Base-by-base conservation (phyloP, 2,888 invertebrate genomes). In the Blera fallax region DNA sequence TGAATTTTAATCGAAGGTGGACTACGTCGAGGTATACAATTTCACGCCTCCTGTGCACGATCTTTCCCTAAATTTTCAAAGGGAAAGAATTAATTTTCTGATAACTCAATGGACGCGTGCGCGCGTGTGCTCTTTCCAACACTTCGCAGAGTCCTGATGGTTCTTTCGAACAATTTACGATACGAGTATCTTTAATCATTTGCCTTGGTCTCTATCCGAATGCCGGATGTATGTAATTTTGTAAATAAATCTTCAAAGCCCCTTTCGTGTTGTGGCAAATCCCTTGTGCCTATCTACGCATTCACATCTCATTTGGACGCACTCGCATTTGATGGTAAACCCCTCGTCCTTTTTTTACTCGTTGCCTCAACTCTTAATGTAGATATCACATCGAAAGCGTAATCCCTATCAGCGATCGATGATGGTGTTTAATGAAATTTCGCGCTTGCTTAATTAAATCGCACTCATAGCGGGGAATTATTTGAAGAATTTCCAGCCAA, bases 1-100 rank as follows among this genome's bases (percentile, higher is more conserved):
- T 83, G 67, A 83, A 78, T 78, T 83, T 78, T 78, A 83, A 83
- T 78, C 83, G 83, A 69, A 69, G 78, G 78, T 73, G 73, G 82
- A 73, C 37, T 78, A 37, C 67, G 24, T 60, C 70, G 72, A 52
- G 54, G n/a, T n/a, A 43, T 29, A 45, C 52, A 29, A 3, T 37
- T 77, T 73, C 34, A 78, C 83, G 72, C 83, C 83, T 73, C 48
- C 48, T n/a, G 14, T 67, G 72, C 83, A 83, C 78, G 83, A 83
- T 73, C 48, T 18, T 48, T 83, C 60, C 67, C 73, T 73, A 69
- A 83, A 83, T 48, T 67, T 69, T 32, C 37, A 40, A 6, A n/a
- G n/a, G 43, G 3, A 0, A 58, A 52, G 58, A 45, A 73, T 73
- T 60, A 58, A 67, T 80, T 67, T 65, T 60, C 43, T 62, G 73